Base-by-base conservation (phyloP, 2,888 invertebrate genomes). In the Calliopum simillimum region DNA sequence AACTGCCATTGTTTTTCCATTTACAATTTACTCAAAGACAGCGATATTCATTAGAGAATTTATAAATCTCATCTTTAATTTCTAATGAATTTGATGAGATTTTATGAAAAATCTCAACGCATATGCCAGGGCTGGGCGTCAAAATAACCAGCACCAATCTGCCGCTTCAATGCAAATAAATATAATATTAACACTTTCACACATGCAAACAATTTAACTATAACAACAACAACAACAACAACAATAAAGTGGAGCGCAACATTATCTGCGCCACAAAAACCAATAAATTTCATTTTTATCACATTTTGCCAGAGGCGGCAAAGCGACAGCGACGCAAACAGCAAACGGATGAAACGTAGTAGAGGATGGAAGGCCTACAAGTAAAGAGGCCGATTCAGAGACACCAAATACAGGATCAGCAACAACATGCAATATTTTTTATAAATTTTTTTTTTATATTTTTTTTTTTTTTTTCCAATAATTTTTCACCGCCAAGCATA, bases 271-370 rank as follows among this genome's bases (percentile, higher is more conserved):
- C 69, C 62, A 64, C 69, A 33, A 69, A 69, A 63, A 56, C 63
- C 69, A 69, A 69, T 69, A 69, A 69, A 69, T 69, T 69, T 64
- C 49, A 58, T 69, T 69, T 69, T 69, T 69, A 69, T 69, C 69
- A 64, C 69, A 64, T 63, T 69, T 58, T 46, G 62, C 69, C 61
- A 25, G 33, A 44, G 53, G 63, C 53, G 53, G 25, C 19, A n/a
- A 13, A 13, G 11, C 25, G 59, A 33, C 33, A 8, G 33, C 33
- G 8, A 33, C 33, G 33, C 33, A 33, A 33, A 8, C 33, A 33
- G 33, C 33, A 8, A 33, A 33, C 1, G 8, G 33, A 8, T 5
- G 33, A n/a, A n/a, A n/a, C 33, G 33, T 3, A 33, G 33, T 8
- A 33, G 33, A 33, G n/a, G 2, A 33, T 33, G 8, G 33, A 33